phyloP scores from a whole-genome alignment of 2,797 vertebrate species.

The Argyrosomus regius region DNA sequence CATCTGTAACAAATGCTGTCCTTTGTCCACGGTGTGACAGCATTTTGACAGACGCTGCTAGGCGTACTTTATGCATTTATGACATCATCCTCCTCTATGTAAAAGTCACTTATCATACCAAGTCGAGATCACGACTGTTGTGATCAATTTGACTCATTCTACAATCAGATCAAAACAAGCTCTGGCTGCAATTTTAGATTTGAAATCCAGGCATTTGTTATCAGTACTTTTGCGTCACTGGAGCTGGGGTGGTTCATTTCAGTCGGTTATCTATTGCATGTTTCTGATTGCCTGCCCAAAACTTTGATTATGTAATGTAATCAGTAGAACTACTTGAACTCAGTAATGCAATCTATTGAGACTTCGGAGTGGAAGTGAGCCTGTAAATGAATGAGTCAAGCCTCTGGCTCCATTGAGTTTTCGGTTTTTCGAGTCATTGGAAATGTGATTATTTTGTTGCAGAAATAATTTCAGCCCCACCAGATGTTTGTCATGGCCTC shows the following conservation, averaged over 20 bases:
- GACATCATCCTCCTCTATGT: neutral
- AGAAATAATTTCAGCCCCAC: conserved; percentile 33
- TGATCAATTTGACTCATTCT: conserved; percentile 37
- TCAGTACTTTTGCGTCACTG: conserved; percentile 20
- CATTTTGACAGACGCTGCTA: conserved; percentile 29
- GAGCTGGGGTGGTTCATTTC: conserved; percentile 36
- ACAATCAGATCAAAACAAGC: conserved; percentile 19
- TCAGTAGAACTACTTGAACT: conserved; percentile 58
- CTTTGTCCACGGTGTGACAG: conserved; percentile 16
- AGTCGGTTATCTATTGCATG: conserved; percentile 33
- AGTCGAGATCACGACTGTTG: neutral
- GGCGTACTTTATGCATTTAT: neutral
- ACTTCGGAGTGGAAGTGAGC: conserved; percentile 29
- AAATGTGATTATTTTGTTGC: conserved; percentile 48
- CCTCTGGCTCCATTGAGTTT: conserved; percentile 28
- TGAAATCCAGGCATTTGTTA: conserved; percentile 42
- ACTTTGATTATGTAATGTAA: conserved; percentile 62
- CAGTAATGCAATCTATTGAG: conserved; percentile 50
- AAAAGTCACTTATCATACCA: conserved; percentile 7
- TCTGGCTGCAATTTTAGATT: conserved; percentile 21
- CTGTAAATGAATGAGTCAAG: conserved; percentile 48
- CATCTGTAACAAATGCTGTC: conserved; percentile 45
- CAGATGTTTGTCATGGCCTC: conserved; percentile 22
- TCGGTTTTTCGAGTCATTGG: conserved; percentile 15
- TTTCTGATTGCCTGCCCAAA: conserved; percentile 64